Percentiles rank a stretch among this genome's conserved stretches.
Evolutionary conservation across 2,888 invertebrate genomes (phyloP).

Genomic region (Scaptodrosophila latifasciaeformis): DNA sequence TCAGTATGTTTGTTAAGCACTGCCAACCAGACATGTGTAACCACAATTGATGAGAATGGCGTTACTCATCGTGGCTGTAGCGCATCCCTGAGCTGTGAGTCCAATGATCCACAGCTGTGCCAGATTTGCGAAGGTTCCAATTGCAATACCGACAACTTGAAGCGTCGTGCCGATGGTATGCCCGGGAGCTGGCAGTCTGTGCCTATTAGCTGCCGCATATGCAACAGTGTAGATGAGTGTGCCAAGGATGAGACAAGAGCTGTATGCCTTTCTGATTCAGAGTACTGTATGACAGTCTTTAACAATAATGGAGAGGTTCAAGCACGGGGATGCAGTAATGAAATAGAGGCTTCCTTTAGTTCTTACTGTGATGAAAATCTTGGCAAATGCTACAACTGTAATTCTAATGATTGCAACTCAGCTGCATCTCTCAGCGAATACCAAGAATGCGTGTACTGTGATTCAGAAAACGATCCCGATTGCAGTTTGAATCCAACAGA

Average conservation of each 20-base stretch:
- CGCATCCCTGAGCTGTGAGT: constrained; percentile 42
- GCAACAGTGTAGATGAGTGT: constrained; percentile 40
- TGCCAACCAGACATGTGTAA: constrained; percentile 49
- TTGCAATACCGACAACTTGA: constrained; percentile 61
- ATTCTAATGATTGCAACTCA: constrained; percentile 67
- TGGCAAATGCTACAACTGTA: constrained; percentile 63
- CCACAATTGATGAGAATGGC: constrained; percentile 39
- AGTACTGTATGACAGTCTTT: constrained; percentile 69
- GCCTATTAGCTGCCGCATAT: constrained; percentile 60
- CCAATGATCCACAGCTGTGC: constrained; percentile 35
- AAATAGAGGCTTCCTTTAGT: constrained; percentile 44
- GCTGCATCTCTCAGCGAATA: constrained; percentile 46
- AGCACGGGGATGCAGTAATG: constrained; percentile 62
- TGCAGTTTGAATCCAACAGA: constrained; percentile 42
- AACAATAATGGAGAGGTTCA: constrained; percentile 37
- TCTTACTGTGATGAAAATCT: constrained; percentile 54
- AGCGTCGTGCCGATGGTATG: constrained; percentile 52
- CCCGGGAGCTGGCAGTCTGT: constrained; percentile 68
- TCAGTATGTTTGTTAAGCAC: constrained; percentile 49
- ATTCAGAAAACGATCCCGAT: constrained; percentile 35
- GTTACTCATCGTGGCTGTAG: constrained; percentile 65
- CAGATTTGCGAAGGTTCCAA: constrained; percentile 44
- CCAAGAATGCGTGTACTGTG: constrained; percentile 62
- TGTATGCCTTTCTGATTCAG: constrained; percentile 25
- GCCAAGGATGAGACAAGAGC: constrained; percentile 2